A percentile compares a stretch with the other conserved stretches of the same genome.
Conservation (phyloP, 2,797 vertebrate species). For the Sebastes nivosus region DNA sequence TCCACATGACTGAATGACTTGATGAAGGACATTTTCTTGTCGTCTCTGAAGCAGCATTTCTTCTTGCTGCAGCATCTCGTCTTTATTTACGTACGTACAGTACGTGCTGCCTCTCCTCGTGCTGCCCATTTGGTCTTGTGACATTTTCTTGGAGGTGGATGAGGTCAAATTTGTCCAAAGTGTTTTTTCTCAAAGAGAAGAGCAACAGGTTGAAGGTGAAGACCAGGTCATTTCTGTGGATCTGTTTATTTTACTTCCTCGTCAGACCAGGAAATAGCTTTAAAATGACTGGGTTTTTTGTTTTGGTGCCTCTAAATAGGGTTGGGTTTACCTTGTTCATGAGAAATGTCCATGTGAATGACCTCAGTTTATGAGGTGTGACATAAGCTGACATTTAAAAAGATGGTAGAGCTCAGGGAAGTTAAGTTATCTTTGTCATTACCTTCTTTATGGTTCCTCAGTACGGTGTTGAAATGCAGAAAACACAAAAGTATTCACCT, state of each 20-base stretch:
- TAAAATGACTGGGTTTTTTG: not conserved
- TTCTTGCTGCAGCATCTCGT: not conserved
- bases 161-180: conserved; percentile 39
- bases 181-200: conserved; percentile 50
- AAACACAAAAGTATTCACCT: too few species aligned
- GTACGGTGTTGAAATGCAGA: too few species aligned
- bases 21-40: too few species aligned
- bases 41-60: too few species aligned
- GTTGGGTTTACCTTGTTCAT: not conserved
- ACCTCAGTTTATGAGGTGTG: too few species aligned
- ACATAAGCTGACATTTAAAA: too few species aligned
- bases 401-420: too few species aligned
- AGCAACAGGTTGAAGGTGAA: conserved; percentile 43
- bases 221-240: not conserved
- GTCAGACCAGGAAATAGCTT: not conserved
- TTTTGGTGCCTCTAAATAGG: not conserved
- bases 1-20: not conserved
- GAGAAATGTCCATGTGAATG: too few species aligned
- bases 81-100: not conserved
- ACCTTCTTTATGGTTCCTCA: too few species aligned
- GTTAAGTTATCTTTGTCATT: too few species aligned
- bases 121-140: conserved; percentile 12
- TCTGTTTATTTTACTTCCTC: not conserved
- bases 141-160: conserved; percentile 54
- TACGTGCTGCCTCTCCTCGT: not conserved